These are phyloP conservation scores for Hypomesus transpacificus DNA, from an alignment of 2,113 vertebrate species.

Conservation along the genomic window DNA sequence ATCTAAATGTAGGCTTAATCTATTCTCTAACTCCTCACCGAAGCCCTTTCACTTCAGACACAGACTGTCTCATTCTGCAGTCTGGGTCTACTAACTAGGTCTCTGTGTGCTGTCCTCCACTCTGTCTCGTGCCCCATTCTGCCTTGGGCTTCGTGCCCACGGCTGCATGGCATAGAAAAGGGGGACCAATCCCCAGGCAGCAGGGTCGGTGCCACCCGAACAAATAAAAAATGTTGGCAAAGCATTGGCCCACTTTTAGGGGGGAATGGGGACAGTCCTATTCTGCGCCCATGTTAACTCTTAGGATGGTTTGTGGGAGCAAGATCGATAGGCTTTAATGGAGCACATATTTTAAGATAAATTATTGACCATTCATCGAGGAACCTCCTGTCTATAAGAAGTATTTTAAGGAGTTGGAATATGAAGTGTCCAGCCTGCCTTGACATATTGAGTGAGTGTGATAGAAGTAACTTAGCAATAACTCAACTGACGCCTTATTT, in stretches of 20 bases:
- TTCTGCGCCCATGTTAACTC: constrained; percentile 39
- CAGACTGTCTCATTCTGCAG: not conserved
- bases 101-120: constrained; percentile 38
- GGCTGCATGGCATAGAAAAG: constrained; percentile 37
- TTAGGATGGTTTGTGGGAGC: no score
- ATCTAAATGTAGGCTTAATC: not conserved
- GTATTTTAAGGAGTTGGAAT: constrained; percentile 41
- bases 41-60: not conserved
- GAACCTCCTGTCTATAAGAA: constrained; percentile 38
- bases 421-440: constrained; percentile 56
- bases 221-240: constrained; percentile 44
- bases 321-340: no score
- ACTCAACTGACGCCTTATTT: no score
- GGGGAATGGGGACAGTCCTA: constrained; percentile 34
- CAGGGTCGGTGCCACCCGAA: constrained; percentile 42
- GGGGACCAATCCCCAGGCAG: constrained; percentile 33
- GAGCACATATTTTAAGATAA: no score
- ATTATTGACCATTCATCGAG: constrained; percentile 17
- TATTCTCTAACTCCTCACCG: not conserved
- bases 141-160: constrained; percentile 52
- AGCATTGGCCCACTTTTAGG: constrained; percentile 37
- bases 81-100: constrained; percentile 41
- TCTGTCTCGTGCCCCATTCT: constrained; percentile 38
- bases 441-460: constrained; percentile 56
- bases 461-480: not conserved